Percentiles rank a stretch among this genome's conserved stretches.
Conservation (phyloP, 1,140 invertebrate species). For the Microvelia longipes region DNA sequence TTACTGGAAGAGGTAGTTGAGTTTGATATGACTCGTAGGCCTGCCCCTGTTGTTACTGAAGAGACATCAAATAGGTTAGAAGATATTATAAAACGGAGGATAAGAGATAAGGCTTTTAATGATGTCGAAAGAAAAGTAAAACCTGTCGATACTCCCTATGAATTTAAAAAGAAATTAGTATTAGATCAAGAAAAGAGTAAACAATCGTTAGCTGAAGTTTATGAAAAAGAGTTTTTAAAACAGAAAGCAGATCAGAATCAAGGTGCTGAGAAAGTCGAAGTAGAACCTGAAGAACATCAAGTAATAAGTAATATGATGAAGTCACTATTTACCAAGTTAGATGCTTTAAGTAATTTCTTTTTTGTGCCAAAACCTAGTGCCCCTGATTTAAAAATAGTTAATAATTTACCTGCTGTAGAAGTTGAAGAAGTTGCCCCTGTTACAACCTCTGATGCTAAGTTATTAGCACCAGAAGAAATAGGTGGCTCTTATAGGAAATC, state of each 20-base stretch:
- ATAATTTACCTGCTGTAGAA: constrained; percentile 74
- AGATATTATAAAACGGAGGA: constrained; percentile 76
- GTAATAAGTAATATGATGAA: constrained; percentile 61
- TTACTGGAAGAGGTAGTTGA: constrained; percentile 80
- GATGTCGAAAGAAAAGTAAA: constrained; percentile 85
- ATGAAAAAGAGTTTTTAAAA: constrained; percentile 81
- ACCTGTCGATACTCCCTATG: constrained; percentile 60
- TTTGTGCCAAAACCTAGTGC: constrained; percentile 74
- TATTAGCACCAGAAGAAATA: constrained; percentile 90
- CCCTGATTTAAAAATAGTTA: constrained; percentile 80
- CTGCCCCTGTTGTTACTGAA: constrained; percentile 80
- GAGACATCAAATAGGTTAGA: constrained; percentile 74
- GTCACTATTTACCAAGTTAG: constrained; percentile 70
- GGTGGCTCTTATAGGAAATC: constrained; percentile 54
- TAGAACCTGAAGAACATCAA: constrained; percentile 54
- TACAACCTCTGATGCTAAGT: constrained; percentile 60
- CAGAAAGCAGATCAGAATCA: constrained; percentile 51
- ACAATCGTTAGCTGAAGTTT: constrained; percentile 82
- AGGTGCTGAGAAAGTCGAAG: constrained; percentile 37
- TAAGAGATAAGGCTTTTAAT: constrained; percentile 91
- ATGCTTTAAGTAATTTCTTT: constrained; percentile 85
- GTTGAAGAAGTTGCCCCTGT: constrained; percentile 94
- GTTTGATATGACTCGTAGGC: constrained; percentile 68
- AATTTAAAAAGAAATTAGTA: constrained; percentile 79
- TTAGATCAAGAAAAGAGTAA: constrained; percentile 94